These are phyloP conservation scores for Pissodes strobi DNA, from an alignment of 1,140 invertebrate genomes.

Conservation along the genomic window DNA sequence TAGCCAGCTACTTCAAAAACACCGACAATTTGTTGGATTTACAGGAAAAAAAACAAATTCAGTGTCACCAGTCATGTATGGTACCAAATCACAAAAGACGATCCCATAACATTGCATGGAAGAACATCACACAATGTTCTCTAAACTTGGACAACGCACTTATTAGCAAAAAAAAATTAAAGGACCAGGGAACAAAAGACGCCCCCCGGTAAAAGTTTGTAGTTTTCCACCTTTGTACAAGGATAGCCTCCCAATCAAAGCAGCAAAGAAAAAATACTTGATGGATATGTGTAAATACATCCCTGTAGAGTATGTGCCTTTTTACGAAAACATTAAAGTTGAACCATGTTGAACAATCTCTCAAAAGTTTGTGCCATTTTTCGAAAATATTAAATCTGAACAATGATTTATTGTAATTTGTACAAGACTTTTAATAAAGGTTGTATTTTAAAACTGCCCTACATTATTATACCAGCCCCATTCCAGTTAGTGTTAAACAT, in stretches of 20 bases:
- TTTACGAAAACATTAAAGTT: too few species aligned
- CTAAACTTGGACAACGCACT: background rate
- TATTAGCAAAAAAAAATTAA: too few species aligned
- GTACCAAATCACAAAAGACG: background rate
- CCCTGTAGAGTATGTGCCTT: background rate
- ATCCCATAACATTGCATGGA: background rate
- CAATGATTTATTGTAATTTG: too few species aligned
- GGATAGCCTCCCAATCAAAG: background rate
- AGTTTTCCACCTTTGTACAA: background rate
- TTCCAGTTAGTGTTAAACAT: too few species aligned
- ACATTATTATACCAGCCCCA: too few species aligned
- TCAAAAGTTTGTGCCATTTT: too few species aligned
- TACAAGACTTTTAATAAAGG: too few species aligned
- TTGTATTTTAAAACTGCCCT: too few species aligned
- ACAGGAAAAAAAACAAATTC: background rate
- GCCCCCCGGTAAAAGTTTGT: background rate
- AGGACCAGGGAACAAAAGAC: too few species aligned
- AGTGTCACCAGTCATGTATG: background rate
- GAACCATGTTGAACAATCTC: too few species aligned
- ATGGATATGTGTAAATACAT: constrained; percentile 1
- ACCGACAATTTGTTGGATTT: background rate
- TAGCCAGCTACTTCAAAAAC: background rate
- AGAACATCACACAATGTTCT: background rate
- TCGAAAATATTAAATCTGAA: too few species aligned
- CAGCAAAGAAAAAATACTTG: background rate